Evolutionary conservation across 2,888 invertebrate genomes (phyloP), one percentile per base, ranked within the genome.

Genomic region (Aporophyla nigra): DNA sequence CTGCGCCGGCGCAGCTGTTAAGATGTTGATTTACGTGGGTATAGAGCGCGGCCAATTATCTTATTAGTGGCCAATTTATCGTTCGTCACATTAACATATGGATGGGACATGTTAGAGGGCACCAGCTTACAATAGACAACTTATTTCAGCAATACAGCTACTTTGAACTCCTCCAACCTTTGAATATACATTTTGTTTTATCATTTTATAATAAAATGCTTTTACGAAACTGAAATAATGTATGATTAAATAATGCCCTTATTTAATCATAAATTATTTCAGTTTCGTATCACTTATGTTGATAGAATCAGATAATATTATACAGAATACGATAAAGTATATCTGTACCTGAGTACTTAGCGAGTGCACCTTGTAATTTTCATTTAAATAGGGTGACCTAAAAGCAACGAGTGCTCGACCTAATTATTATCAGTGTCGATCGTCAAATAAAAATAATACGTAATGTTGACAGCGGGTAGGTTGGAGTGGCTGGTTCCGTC

Each of bases 51-150:
- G 90, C 93, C 96, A 96, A 96, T 96, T 96, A 96, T 96, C 95
- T 96, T 96, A 96, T 96, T 96, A 96, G 95, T 93, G 93, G 93
- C 91, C 95, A 95, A 96, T 96, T 96, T 96, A 96, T 96, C 92
- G 96, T 93, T 95, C 94, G 91, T 94, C 94, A 94, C 95, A 96
- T 96, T 96, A 95, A 93, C 95, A 96, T 96, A 95, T 90, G 93
- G 93, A 94, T 88, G 90, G 89, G 59, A 86, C 80, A 90, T 90
- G 79, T 87, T 85, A 88, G 81, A 93, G 72, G 76, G 90, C 91
- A 88, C 89, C 91, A 89, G 7, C 10, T 49, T 59, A 83, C 79
- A 76, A 89, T 82, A 81, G 76, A 63, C 69, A 68, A 65, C 72
- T 65, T 74, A 73, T 79, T 67, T 65, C 59, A 53, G 63, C 33